Conservation (phyloP, 2,797 vertebrate species). For the Tenualosa thibaudeaui region DNA sequence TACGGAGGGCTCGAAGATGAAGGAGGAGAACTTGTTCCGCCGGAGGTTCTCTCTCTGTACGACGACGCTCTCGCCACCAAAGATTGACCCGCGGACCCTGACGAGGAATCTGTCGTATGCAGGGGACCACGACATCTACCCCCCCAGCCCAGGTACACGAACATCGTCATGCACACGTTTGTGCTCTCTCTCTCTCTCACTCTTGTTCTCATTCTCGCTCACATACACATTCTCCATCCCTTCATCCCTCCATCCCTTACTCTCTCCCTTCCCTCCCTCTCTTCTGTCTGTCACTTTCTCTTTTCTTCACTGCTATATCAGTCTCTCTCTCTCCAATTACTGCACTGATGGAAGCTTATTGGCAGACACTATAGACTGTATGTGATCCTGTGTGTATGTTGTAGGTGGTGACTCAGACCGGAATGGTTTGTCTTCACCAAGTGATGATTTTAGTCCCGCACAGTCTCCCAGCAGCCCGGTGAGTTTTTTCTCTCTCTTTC, state of each 20-base stretch:
- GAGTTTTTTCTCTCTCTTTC: constrained; percentile 57
- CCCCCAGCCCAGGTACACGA: constrained; percentile 82
- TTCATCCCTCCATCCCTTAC: too few species aligned
- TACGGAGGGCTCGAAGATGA: constrained; percentile 83
- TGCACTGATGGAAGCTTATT: background rate
- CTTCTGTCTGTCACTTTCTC: background rate
- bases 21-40: constrained; percentile 92
- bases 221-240: background rate
- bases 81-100: constrained; percentile 83
- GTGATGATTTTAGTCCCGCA: constrained; percentile 85
- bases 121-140: constrained; percentile 83
- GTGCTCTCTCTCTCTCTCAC: background rate
- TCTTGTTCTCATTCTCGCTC: background rate
- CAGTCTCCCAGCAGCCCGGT: constrained; percentile 87
- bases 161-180: too few species aligned
- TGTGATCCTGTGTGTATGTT: constrained; percentile 46
- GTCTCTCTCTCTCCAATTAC: background rate
- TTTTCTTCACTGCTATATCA: background rate
- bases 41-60: constrained; percentile 92
- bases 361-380: constrained; percentile 45
- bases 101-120: constrained; percentile 87
- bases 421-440: constrained; percentile 72
- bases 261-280: background rate
- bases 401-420: constrained; percentile 89
- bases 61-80: constrained; percentile 83